phyloP scores from a whole-genome alignment of 2,797 vertebrate genomes.

The Crenuchus spilurus region DNA sequence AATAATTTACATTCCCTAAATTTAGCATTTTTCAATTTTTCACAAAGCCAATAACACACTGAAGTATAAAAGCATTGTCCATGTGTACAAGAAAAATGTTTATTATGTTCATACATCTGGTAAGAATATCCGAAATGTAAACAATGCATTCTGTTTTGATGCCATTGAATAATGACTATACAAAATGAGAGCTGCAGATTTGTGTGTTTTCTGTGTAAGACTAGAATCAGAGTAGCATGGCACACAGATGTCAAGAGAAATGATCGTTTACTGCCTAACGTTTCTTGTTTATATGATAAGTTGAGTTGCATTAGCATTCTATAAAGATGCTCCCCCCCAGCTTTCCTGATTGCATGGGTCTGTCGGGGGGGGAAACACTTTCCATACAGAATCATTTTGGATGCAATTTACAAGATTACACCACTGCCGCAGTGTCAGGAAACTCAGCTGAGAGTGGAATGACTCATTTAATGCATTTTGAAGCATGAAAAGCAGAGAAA shows the following conservation, averaged over 20 bases:
- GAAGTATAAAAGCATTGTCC: conserved; percentile 1
- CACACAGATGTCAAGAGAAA: conserved; percentile 49
- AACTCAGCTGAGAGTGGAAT: conserved; percentile 17
- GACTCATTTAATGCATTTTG: conserved; percentile 39
- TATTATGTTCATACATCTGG: neutral
- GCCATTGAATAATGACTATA: neutral
- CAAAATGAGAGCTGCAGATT: neutral
- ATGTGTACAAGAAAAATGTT: neutral
- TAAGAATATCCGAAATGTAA: neutral
- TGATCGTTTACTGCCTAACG: conserved; percentile 32
- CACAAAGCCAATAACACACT: conserved; percentile 12
- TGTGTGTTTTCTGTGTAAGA: neutral
- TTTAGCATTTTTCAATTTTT: neutral
- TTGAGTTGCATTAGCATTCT: conserved; percentile 63
- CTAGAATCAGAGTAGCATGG: neutral
- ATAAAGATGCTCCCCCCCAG: conserved; percentile 50
- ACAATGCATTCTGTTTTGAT: neutral
- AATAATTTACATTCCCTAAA: neutral
- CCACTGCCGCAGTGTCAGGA: conserved; percentile 29
- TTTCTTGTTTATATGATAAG: conserved; percentile 74
- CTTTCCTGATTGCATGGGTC: conserved; percentile 65
- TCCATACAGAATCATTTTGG: conserved; percentile 65
- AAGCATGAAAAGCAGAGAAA: conserved; percentile 28
- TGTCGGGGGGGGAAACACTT: conserved; percentile 57
- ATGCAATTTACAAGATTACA: conserved; percentile 62